Evolutionary conservation across 2,888 invertebrate species (phyloP).

Genomic region (Lasioglossum calceatum): DNA sequence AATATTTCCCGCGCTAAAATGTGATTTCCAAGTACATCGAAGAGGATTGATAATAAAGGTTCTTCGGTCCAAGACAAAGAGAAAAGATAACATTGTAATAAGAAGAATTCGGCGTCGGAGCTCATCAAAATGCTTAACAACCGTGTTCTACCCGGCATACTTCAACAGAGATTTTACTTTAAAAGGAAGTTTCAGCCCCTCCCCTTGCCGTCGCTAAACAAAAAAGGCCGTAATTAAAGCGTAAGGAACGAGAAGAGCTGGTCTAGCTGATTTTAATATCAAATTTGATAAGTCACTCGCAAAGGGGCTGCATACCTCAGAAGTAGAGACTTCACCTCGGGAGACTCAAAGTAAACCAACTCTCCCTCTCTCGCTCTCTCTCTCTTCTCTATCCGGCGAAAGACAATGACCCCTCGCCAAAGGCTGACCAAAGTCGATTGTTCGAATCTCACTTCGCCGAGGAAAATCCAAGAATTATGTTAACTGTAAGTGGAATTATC

Average conservation of each 20-base stretch:
- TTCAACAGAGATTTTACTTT: constrained; percentile 2
- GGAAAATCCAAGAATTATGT: constrained; percentile 56
- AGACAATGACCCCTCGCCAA: constrained; percentile 36
- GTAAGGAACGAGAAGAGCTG: background rate
- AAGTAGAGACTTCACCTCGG: background rate
- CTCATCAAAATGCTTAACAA: background rate
- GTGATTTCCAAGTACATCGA: background rate
- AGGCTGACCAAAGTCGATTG: constrained; percentile 47
- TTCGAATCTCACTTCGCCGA: constrained; percentile 26
- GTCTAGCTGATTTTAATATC: constrained; percentile 36
- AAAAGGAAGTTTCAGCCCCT: background rate
- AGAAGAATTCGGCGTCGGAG: background rate
- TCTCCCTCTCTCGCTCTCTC: background rate
- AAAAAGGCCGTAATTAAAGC: background rate
- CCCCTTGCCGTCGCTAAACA: background rate
- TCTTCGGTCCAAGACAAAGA: background rate
- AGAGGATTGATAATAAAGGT: background rate
- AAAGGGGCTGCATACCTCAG: background rate
- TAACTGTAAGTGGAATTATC: constrained; percentile 51
- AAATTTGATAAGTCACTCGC: constrained; percentile 41
- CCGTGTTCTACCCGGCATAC: constrained; percentile 5
- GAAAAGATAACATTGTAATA: background rate
- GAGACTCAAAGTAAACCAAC: constrained; percentile 44
- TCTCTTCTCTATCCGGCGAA: background rate
- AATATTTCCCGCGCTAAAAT: background rate